phyloP scores from a whole-genome alignment of 2,113 vertebrate genomes.

The Caretta caretta region DNA sequence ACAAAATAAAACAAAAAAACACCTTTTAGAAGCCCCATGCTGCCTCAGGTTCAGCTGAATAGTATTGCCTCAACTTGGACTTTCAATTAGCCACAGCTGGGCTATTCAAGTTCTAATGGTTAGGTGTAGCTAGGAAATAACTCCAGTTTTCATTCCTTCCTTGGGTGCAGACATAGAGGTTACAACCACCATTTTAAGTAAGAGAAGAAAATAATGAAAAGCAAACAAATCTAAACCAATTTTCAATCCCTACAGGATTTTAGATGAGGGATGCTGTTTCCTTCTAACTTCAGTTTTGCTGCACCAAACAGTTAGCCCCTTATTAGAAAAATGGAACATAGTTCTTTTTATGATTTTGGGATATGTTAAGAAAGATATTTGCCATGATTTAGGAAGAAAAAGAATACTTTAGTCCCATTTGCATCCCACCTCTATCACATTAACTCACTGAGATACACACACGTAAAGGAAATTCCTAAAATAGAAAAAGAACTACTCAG shows the following conservation, averaged over 20 bases:
- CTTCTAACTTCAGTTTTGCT: neutral
- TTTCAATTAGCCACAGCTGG: constrained; percentile 37
- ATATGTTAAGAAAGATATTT: neutral
- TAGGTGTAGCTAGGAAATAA: neutral
- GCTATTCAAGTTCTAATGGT: neutral
- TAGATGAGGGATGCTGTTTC: neutral
- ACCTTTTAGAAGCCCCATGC: constrained; percentile 19
- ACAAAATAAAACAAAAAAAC: neutral
- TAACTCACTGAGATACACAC: neutral
- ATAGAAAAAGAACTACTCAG: neutral
- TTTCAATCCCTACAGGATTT: constrained; percentile 5
- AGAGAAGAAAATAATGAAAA: constrained; percentile 17
- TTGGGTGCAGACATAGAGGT: neutral
- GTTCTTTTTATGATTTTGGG: neutral
- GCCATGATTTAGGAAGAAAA: neutral
- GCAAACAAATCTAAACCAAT: neutral
- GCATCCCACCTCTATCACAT: neutral
- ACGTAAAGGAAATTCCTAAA: neutral
- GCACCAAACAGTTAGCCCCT: neutral
- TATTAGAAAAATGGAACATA: neutral
- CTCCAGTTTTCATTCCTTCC: neutral
- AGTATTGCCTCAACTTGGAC: neutral
- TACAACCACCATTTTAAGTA: neutral
- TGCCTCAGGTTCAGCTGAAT: constrained; percentile 24
- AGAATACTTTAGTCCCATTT: neutral